Conservation (phyloP, 2,113 vertebrate genomes). For the Epinephelus lanceolatus region DNA sequence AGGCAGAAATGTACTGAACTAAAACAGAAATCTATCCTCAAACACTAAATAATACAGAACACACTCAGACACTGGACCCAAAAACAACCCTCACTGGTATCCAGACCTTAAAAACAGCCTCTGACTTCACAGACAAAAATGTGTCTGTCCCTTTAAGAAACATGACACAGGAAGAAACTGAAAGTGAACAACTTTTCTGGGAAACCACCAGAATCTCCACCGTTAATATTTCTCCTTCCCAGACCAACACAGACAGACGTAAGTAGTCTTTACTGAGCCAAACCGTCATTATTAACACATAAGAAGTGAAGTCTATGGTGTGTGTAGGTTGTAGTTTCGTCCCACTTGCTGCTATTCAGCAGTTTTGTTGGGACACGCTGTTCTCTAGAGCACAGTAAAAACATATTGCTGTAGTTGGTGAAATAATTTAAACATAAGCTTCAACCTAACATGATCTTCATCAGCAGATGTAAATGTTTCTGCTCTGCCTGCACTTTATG, state of each 20-base stretch:
- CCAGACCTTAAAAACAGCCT: not conserved
- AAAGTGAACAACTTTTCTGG: slow-evolving; percentile 24
- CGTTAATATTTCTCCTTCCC: not conserved
- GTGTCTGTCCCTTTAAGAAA: slow-evolving; percentile 62
- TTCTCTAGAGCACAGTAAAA: not conserved
- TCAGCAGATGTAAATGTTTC: too few species aligned
- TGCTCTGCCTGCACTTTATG: too few species aligned
- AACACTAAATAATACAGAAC: slow-evolving; percentile 37
- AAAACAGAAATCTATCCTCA: slow-evolving; percentile 28
- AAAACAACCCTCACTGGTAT: not conserved
- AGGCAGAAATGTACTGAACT: slow-evolving; percentile 29
- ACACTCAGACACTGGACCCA: not conserved
- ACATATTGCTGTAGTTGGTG: not conserved
- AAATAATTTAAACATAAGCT: too few species aligned
- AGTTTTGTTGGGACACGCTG: not conserved
- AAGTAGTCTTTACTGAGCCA: not conserved
- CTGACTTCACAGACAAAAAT: not conserved
- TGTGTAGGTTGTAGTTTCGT: not conserved
- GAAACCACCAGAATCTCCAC: not conserved
- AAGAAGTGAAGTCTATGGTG: not conserved
- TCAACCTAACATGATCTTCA: not conserved
- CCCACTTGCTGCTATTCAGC: not conserved
- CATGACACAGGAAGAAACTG: slow-evolving; percentile 31
- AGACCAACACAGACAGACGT: not conserved
- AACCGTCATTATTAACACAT: not conserved